Evolutionary conservation across 2,888 invertebrate species (phyloP).

Genomic region (Caenorhabditis zanzibari): DNA sequence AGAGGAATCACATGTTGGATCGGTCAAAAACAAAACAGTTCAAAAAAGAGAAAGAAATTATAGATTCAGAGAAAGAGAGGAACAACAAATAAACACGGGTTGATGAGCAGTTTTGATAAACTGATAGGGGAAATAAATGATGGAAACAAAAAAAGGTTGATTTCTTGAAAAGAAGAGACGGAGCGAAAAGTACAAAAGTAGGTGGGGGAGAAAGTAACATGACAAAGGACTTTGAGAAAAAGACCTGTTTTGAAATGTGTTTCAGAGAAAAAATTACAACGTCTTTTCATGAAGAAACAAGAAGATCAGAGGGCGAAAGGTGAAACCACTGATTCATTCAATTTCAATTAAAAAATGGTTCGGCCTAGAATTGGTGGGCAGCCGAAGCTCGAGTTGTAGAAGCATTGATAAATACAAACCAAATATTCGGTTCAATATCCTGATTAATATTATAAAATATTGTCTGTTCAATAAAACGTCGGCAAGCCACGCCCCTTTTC

Average conservation of each 20-base stretch:
- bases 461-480: no score
- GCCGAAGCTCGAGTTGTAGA: no score
- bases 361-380: no score
- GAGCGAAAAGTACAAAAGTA: background rate
- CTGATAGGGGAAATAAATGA: conserved; percentile 2
- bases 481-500: no score
- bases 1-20: conserved; percentile 36
- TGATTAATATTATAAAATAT: no score
- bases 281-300: background rate
- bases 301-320: background rate
- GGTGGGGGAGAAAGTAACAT: background rate
- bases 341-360: no score
- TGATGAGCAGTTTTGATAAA: conserved; percentile 22
- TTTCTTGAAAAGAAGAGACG: background rate
- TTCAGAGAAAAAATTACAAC: conserved; percentile 13
- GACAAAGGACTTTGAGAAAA: background rate
- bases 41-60: conserved; percentile 17
- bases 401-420: no score
- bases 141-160: conserved; percentile 1
- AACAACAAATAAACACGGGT: conserved; percentile 28
- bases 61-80: conserved; percentile 21
- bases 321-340: background rate
- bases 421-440: no score
- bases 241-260: conserved; percentile 10
- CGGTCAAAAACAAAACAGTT: conserved; percentile 51